Base-by-base conservation (phyloP, 1,140 invertebrate species). In the Polypedilum pembai region DNA sequence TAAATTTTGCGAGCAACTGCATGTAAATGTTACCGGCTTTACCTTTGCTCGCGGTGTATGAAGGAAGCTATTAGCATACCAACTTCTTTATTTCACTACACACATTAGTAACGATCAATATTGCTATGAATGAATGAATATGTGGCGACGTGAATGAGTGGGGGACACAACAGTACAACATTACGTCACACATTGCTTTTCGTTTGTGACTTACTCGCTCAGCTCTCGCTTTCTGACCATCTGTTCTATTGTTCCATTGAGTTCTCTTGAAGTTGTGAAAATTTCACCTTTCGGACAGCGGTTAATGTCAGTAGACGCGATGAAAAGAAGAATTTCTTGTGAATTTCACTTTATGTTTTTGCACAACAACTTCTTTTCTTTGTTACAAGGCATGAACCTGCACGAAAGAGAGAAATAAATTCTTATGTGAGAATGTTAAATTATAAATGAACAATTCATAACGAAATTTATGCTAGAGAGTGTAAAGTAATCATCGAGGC, bases 21-120 rank as follows among this genome's bases (percentile, higher is more conserved):
- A 69, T 18, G 17, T 69, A 18, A 69, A 69, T 18, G 65, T 20
- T 69, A 21, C 65, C 65, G 65, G 65, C 65, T 20, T 18, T 21
- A 69, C 8, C 20, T 56, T 8, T 21, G n/a, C 15, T 12, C 45
- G 15, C 12, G 12, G 45, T n/a, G 18, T 69, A 69, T 69, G 65
- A 69, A 69, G 65, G 65, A 69, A 69, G 65, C 65, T 69, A 69
- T 69, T 69, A 69, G 65, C 65, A 69, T 69, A 69, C 65, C 65
- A 69, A 69, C 15, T 20, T 17, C n/a, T 15, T 56, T 56, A 56
- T 15, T 56, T 66, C 17, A 18, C 65, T 20, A 21, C 8, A 69
- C 10, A 56, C 20, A 20, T 21, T 18, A 8, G 18, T 21, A 21
- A 18, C 65, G 18, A 18, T 20, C 65, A 69, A 18, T 8, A 69